Evolutionary conservation across 2,888 invertebrate genomes (phyloP).

Genomic region (Lasioglossum morio): DNA sequence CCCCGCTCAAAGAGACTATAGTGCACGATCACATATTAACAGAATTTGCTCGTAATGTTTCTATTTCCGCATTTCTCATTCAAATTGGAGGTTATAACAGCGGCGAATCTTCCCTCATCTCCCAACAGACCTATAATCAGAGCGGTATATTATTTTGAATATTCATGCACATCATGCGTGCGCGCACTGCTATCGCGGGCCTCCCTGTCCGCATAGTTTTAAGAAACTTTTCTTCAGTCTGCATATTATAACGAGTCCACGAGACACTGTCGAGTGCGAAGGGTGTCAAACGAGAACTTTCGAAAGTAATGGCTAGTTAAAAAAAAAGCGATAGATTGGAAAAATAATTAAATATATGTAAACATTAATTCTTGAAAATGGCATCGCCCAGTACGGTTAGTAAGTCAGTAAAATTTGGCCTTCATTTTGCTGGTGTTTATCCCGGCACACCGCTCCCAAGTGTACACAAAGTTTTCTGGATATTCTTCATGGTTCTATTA

Average conservation of each 20-base stretch:
- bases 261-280: not conserved
- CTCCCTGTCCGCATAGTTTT: not conserved
- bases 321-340: too few relatives aligned
- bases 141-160: not conserved
- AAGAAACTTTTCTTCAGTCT: not conserved
- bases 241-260: not conserved
- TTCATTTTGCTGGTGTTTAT: constrained; percentile 51
- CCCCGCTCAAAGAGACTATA: too few relatives aligned
- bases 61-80: not conserved
- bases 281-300: not conserved
- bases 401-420: constrained; percentile 40
- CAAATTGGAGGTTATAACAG: not conserved
- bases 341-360: not conserved
- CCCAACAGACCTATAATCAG: not conserved
- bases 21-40: too few relatives aligned
- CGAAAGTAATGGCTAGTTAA: not conserved
- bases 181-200: not conserved
- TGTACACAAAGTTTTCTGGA: constrained; percentile 32
- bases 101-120: not conserved
- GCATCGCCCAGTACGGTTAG: constrained; percentile 25
- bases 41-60: too few relatives aligned
- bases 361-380: not conserved
- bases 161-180: not conserved
- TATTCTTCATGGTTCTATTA: constrained; percentile 5
- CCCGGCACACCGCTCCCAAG: constrained; percentile 36